These are phyloP conservation scores for Urocitellus parryii DNA, from an alignment of 2,113 vertebrate genomes.

Conservation along the genomic window DNA sequence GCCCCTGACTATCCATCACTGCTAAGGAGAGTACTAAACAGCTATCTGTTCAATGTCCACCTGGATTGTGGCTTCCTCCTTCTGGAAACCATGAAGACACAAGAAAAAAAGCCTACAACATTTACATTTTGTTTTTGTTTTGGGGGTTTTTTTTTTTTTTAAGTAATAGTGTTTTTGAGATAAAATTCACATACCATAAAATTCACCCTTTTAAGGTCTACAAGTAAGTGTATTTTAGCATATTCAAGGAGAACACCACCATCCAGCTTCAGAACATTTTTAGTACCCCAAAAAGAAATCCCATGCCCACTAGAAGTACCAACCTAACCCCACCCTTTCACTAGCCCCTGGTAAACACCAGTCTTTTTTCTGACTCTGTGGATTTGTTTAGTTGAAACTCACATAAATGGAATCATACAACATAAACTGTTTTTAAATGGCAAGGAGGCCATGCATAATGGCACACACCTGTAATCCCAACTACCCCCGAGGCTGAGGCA, in stretches of 20 bases:
- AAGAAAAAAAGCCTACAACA: not conserved
- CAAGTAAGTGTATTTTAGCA: not conserved
- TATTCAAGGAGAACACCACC: not conserved
- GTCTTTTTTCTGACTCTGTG: not conserved
- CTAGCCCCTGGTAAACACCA: not conserved
- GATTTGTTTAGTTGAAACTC: not conserved
- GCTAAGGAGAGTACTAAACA: not conserved
- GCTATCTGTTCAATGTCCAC: not conserved
- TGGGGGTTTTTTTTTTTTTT: not conserved
- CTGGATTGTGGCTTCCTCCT: not conserved
- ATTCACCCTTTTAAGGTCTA: not conserved
- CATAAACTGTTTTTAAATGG: not conserved
- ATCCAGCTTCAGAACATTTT: not conserved
- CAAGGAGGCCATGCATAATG: no score
- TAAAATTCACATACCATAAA: not conserved
- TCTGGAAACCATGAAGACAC: not conserved
- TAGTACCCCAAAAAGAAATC: not conserved
- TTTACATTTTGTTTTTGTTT: not conserved
- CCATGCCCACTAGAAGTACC: not conserved
- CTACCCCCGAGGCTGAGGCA: no score
- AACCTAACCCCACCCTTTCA: not conserved
- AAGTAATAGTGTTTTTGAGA: not conserved
- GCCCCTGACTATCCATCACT: not conserved
- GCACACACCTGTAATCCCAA: no score
- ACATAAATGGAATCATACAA: not conserved